Evolutionary conservation across 2,113 vertebrate genomes (phyloP).

Genomic region (Brienomyrus brachyistius): DNA sequence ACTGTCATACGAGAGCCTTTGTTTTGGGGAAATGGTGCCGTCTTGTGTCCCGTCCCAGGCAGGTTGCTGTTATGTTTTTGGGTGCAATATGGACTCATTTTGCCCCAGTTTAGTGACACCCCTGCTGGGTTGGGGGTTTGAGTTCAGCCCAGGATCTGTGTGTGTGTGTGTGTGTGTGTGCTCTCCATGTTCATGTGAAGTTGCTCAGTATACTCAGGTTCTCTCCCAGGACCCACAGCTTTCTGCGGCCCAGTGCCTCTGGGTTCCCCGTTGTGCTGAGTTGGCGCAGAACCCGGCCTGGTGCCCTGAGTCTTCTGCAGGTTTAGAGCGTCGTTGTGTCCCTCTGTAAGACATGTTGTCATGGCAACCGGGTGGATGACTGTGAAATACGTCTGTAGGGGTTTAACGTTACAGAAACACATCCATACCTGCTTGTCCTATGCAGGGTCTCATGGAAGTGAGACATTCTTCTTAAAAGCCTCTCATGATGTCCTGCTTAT

Average conservation of each 20-base stretch:
- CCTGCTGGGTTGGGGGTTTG: background rate
- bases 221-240: background rate
- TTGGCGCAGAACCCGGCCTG: background rate
- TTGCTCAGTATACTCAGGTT: background rate
- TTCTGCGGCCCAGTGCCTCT: background rate
- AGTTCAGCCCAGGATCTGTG: background rate
- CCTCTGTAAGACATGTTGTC: background rate
- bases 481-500: background rate
- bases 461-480: background rate
- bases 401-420: background rate
- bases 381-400: background rate
- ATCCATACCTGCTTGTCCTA: background rate
- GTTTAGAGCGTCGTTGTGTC: background rate
- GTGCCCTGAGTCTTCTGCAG: background rate
- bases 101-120: background rate
- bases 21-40: background rate
- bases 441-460: background rate
- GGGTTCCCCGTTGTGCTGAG: background rate
- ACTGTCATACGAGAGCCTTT: background rate
- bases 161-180: background rate
- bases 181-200: background rate
- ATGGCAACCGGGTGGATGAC: background rate
- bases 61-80: constrained; percentile 1
- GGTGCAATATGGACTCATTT: background rate
- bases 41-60: background rate